A percentile compares a stretch with the other conserved stretches of the same genome.
phyloP scores from a whole-genome alignment of 2,888 invertebrate genomes.

The Polydrusus tereticollis region DNA sequence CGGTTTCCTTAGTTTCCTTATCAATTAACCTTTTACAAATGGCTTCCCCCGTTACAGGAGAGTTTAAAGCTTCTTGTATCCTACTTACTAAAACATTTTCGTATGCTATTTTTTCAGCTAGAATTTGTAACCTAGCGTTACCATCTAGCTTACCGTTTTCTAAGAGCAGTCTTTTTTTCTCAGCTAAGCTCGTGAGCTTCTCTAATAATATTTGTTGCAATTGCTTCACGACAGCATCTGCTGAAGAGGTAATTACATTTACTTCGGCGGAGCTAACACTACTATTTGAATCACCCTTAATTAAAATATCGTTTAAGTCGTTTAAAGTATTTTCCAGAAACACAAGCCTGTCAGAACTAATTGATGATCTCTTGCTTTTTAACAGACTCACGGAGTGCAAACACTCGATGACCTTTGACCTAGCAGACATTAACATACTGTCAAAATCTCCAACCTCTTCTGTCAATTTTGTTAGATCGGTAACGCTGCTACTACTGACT shows the following conservation, averaged over 20 bases:
- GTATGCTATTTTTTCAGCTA: constrained; percentile 85
- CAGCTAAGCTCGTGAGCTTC: constrained; percentile 78
- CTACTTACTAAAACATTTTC: constrained; percentile 77
- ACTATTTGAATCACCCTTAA: constrained; percentile 59
- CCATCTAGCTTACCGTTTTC: constrained; percentile 78
- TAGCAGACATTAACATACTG: constrained; percentile 74
- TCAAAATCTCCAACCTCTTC: constrained; percentile 70
- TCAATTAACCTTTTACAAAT: constrained; percentile 74
- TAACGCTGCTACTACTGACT: constrained; percentile 65
- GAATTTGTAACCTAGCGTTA: constrained; percentile 76
- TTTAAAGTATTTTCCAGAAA: constrained; percentile 76
- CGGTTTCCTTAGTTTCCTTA: constrained; percentile 82
- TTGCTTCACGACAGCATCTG: constrained; percentile 73
- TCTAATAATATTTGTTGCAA: constrained; percentile 77
- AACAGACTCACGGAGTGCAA: constrained; percentile 75
- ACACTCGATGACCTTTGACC: constrained; percentile 78
- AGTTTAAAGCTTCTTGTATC: constrained; percentile 75
- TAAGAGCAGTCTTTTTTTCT: constrained; percentile 75
- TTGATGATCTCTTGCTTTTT: constrained; percentile 74
- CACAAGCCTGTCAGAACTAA: constrained; percentile 76
- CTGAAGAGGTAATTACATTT: constrained; percentile 71
- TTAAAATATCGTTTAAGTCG: constrained; percentile 74
- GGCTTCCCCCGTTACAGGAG: constrained; percentile 61
- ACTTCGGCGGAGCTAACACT: constrained; percentile 69
- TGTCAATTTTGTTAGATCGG: constrained; percentile 59